A percentile compares a stretch with the other conserved stretches of the same genome.
Conservation (phyloP, 2,797 vertebrate species). For the Echiichthys vipera region DNA sequence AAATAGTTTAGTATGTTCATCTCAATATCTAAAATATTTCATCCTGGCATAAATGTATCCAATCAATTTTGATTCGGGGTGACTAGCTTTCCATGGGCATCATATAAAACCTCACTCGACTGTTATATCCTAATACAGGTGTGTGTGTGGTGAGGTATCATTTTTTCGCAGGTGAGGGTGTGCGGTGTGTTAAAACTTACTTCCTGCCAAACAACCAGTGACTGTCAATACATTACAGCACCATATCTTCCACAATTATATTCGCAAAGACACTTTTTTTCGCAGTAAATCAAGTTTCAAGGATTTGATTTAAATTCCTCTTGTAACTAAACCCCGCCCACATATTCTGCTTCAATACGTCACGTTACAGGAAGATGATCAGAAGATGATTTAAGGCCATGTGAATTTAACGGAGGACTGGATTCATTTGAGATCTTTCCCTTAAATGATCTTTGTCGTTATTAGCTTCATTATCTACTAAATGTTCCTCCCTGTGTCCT, state of each 20-base stretch:
- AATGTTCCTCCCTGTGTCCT: background rate
- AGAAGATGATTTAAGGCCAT: background rate
- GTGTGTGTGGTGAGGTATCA: too few relatives aligned
- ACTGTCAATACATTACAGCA: too few relatives aligned
- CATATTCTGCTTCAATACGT: background rate
- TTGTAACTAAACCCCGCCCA: background rate
- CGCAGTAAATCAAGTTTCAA: background rate
- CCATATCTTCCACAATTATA: background rate
- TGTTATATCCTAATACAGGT: background rate
- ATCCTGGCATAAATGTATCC: too few relatives aligned
- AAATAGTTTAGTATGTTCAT: too few relatives aligned
- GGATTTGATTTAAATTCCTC: background rate
- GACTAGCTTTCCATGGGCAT: too few relatives aligned
- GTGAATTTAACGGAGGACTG: background rate
- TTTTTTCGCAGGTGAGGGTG: too few relatives aligned
- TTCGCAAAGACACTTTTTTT: background rate
- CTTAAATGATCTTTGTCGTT: background rate
- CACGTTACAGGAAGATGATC: background rate
- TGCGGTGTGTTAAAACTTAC: too few relatives aligned
- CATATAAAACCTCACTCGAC: background rate
- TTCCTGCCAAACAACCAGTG: too few relatives aligned
- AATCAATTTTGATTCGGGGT: too few relatives aligned
- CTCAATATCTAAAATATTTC: too few relatives aligned
- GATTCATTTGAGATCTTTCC: background rate
- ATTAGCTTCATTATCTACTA: background rate